Base-by-base conservation (phyloP, 2,797 vertebrate species). In the Sebastes diaconus region DNA sequence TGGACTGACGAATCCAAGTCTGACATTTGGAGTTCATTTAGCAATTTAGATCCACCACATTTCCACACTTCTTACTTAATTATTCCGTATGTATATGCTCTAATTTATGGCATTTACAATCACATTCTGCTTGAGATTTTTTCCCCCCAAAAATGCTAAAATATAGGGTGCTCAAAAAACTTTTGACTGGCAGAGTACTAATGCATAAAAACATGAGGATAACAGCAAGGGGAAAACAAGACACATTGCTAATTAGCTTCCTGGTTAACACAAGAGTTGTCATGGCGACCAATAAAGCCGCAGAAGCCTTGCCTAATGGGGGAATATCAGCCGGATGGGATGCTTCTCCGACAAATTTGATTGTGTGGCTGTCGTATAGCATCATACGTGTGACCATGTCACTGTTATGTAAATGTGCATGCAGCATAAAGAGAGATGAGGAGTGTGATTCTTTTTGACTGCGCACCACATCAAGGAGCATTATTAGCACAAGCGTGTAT, bases 171-270 rank as follows among this genome's bases (percentile, higher is more conserved):
- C 34, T 64, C 8, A 4, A 32, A 58, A 58, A 84, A 84, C 59
- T 57, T 84, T 80, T 81, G 71, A 84, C 79, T 84, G 86, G 71
- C 83, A 67, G 79, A 6, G 32, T 20, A 60, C 68, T 10, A 20
- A 81, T 84, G 73, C 83, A 86, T 83, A 69, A 80, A 88, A 86
- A 80, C 83, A 79, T 29, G 61, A 83, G 76, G 64, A 71, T 25
- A 75, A 81, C 75, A 68, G 50, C 29, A 6, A 74, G 55, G 42
- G 32, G 46, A 68, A 64, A 88, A 87, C 54, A 86, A 85, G 84
- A 82, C 80, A 75, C 67, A 4, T 25, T 5, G 80, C 77, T 91
- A 90, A 93, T 93, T 92, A 89, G 79, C 84, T 80, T 82, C 68
- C 58, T 80, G 80, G 79, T 89, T 76, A 79, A 75, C 88, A 81